Percentiles rank a stretch among this genome's conserved stretches.
These are phyloP conservation scores for Acanthoscelides obtectus DNA, from an alignment of 2,888 invertebrate genomes.

Conservation along the genomic window DNA sequence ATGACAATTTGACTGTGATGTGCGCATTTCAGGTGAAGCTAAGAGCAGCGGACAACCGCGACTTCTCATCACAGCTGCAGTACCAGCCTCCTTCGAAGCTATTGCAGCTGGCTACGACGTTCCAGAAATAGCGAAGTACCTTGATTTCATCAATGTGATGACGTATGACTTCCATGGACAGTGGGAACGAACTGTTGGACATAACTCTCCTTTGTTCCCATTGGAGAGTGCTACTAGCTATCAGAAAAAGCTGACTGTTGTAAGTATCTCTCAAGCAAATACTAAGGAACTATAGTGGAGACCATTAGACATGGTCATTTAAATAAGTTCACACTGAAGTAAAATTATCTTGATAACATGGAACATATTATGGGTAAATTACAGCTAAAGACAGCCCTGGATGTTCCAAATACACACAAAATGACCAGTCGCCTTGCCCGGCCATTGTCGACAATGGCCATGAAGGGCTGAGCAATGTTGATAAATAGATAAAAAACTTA, in stretches of 20 bases:
- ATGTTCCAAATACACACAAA: too few species aligned
- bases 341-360: too few species aligned
- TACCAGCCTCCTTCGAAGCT: conserved; percentile 89
- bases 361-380: too few species aligned
- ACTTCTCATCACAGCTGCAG: conserved; percentile 67
- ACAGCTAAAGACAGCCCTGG: too few species aligned
- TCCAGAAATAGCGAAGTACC: conserved; percentile 87
- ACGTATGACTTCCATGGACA: conserved; percentile 95
- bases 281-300: neutral
- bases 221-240: conserved; percentile 85
- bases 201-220: conserved; percentile 87
- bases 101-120: conserved; percentile 93
- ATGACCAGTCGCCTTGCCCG: too few species aligned
- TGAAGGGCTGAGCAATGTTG: too few species aligned
- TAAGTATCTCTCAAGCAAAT: conserved; percentile 45
- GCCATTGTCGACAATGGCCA: too few species aligned
- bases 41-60: conserved; percentile 80
- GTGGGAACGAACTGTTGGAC: conserved; percentile 90
- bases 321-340: too few species aligned
- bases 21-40: conserved; percentile 51
- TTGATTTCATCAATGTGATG: conserved; percentile 93
- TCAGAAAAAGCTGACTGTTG: conserved; percentile 90
- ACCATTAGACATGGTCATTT: too few species aligned
- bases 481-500: too few species aligned
- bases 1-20: too few species aligned